These are phyloP conservation scores for Melinopterus prodromus DNA, from an alignment of 2,888 invertebrate genomes.

Conservation along the genomic window DNA sequence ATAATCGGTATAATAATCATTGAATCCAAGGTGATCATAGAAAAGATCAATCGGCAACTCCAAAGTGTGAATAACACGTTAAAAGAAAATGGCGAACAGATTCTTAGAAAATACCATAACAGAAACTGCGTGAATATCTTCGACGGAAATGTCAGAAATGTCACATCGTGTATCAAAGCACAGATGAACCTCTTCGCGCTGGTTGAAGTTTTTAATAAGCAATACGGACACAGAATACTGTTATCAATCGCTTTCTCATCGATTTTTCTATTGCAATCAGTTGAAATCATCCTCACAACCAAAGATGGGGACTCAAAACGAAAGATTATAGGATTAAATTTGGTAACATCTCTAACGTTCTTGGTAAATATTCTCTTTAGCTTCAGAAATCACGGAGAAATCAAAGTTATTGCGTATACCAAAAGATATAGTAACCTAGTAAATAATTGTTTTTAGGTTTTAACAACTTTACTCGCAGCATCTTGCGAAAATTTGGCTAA, in stretches of 20 bases:
- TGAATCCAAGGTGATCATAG: background rate
- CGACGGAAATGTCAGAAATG: background rate
- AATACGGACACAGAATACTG: conserved; percentile 14
- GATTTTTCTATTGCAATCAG: background rate
- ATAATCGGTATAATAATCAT: background rate
- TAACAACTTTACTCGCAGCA: background rate
- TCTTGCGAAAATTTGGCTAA: conserved; percentile 9
- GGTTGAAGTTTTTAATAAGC: conserved; percentile 16
- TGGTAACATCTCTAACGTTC: background rate
- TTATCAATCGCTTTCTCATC: background rate
- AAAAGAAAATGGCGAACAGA: background rate
- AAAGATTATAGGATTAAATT: background rate
- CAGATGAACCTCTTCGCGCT: background rate
- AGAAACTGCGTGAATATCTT: background rate
- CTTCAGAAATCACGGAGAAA: background rate
- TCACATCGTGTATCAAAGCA: background rate
- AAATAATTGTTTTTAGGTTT: conserved; percentile 5
- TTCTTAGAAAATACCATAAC: background rate
- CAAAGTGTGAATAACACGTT: background rate
- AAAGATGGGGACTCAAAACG: background rate
- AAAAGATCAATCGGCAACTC: background rate
- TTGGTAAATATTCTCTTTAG: background rate
- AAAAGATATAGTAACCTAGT: background rate
- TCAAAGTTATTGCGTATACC: background rate
- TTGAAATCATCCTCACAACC: conserved; percentile 8